These are phyloP conservation scores for Scomberomorus guttatus DNA, from an alignment of 2,797 vertebrate species.

Conservation along the genomic window DNA sequence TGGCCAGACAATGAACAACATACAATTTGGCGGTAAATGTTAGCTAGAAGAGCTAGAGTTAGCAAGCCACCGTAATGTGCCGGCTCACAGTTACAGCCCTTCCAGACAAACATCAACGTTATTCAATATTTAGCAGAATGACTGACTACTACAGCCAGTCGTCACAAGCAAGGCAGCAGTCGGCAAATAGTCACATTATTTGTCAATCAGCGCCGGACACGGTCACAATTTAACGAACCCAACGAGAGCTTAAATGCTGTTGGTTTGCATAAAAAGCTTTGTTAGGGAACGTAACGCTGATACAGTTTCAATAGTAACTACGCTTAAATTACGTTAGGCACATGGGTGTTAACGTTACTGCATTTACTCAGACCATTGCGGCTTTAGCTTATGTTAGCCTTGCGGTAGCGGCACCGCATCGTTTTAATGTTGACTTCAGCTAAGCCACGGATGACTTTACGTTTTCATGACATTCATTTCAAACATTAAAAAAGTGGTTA, in stretches of 20 bases:
- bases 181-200: not conserved
- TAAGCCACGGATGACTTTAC: slow-evolving; percentile 5
- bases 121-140: not conserved
- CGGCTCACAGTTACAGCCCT: not conserved
- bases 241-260: not conserved
- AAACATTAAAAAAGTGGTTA: not conserved
- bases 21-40: slow-evolving; percentile 74
- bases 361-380: not conserved
- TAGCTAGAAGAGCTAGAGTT: slow-evolving; percentile 42
- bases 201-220: not conserved
- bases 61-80: slow-evolving; percentile 35
- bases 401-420: slow-evolving; percentile 7
- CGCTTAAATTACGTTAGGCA: not conserved
- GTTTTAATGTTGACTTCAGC: not conserved
- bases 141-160: not conserved
- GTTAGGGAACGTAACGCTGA: not conserved
- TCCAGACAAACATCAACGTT: not conserved
- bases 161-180: not conserved
- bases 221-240: not conserved
- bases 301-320: not conserved
- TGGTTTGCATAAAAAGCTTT: not conserved
- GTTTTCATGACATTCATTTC: not conserved
- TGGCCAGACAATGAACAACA: slow-evolving; percentile 39
- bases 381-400: not conserved
- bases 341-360: not conserved